A percentile compares a stretch with the other conserved stretches of the same genome.
Evolutionary conservation across 1,140 invertebrate genomes (phyloP).

Genomic region (Drosophila cardini): DNA sequence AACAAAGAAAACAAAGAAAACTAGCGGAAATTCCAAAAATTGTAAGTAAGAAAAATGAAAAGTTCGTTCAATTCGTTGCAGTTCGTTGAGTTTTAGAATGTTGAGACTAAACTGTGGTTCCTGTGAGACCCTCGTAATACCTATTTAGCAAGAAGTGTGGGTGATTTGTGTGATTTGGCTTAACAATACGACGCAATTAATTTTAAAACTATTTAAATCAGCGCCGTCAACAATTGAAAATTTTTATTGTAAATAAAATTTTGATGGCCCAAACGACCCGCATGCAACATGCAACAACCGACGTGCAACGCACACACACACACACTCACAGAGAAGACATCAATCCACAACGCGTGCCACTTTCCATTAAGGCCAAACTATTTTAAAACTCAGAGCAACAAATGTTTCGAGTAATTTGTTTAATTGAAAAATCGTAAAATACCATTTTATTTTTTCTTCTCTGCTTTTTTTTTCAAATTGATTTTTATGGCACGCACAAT

Average conservation of each 20-base stretch:
- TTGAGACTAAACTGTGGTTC: neutral
- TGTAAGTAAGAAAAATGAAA: conserved; percentile 58
- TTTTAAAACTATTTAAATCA: conserved; percentile 77
- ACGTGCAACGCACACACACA: neutral
- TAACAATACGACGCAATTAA: conserved; percentile 61
- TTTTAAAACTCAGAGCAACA: conserved; percentile 56
- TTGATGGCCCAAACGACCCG: conserved; percentile 46
- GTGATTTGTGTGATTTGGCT: conserved; percentile 44
- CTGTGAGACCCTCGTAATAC: neutral
- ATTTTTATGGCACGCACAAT: conserved; percentile 76
- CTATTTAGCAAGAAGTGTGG: conserved; percentile 32
- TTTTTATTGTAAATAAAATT: conserved; percentile 74
- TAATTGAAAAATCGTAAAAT: conserved; percentile 83
- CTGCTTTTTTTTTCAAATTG: conserved; percentile 52
- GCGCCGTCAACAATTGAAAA: conserved; percentile 62
- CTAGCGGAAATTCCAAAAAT: conserved; percentile 54
- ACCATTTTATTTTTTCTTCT: conserved; percentile 42
- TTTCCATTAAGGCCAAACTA: conserved; percentile 30
- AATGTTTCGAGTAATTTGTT: conserved; percentile 74
- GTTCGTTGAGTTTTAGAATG: conserved; percentile 61
- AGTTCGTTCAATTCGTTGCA: conserved; percentile 72
- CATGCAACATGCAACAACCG: conserved; percentile 29
- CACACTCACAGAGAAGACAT: conserved; percentile 8
- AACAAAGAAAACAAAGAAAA: conserved; percentile 19
- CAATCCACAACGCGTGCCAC: conserved; percentile 63